Evolutionary conservation across 30 jellyfish, hydroid and myxozoan species (phyloP).

Genomic region (Hydractinia symbiolongicarpus): DNA sequence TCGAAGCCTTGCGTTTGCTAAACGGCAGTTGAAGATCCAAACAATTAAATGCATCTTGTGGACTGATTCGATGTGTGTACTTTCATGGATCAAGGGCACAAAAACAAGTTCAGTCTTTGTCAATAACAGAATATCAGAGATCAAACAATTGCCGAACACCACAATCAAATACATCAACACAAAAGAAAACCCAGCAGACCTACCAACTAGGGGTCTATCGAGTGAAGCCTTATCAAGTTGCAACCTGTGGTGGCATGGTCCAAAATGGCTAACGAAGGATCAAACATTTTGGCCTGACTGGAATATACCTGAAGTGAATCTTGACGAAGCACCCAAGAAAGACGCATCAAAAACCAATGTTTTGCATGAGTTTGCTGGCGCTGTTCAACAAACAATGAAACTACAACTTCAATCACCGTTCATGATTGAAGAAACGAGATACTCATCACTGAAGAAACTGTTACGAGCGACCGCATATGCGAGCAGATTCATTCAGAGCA

Average conservation of each 20-base stretch:
- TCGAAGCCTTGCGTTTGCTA: neutral
- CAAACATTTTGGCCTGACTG: neutral
- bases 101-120: constrained; percentile 23
- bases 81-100: neutral
- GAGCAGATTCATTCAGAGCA: constrained; percentile 13
- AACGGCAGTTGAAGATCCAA: neutral
- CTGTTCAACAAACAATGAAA: neutral
- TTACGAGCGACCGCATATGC: constrained; percentile 28
- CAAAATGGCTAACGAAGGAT: constrained; percentile 1
- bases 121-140: constrained; percentile 21
- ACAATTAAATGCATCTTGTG: neutral
- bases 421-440: constrained; percentile 16
- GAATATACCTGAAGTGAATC: neutral
- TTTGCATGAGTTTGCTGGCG: constrained; percentile 20
- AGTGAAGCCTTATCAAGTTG: neutral
- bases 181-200: neutral
- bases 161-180: neutral
- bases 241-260: constrained; percentile 5
- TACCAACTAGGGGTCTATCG: no score
- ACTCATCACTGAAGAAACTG: constrained; percentile 8
- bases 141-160: neutral
- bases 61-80: constrained; percentile 3
- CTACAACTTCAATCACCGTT: constrained; percentile 14
- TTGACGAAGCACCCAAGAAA: no score
- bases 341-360: constrained; percentile 5